phyloP scores from a whole-genome alignment of 2,888 invertebrate genomes.

The Malachius bipustulatus region DNA sequence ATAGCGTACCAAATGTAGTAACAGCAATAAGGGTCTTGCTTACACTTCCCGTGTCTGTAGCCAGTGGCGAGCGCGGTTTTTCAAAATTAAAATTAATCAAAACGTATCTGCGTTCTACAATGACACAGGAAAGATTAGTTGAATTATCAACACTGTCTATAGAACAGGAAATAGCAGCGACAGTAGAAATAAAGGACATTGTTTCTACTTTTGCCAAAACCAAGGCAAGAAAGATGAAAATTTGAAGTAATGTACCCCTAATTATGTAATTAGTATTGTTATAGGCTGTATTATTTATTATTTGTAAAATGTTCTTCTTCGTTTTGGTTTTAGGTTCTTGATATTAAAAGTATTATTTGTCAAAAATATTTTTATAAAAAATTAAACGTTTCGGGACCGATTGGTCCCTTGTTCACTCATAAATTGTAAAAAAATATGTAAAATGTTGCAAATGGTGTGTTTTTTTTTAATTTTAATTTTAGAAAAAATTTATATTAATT shows the following conservation, averaged over 20 bases:
- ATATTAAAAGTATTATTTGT: too few relatives aligned
- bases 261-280: too few relatives aligned
- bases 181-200: slow-evolving; percentile 8
- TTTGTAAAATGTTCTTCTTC: slow-evolving; percentile 1
- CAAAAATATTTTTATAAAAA: too few relatives aligned
- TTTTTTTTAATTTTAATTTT: too few relatives aligned
- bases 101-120: slow-evolving; percentile 17
- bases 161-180: slow-evolving; percentile 2
- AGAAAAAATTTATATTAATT: too few relatives aligned
- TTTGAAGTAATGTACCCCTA: too few relatives aligned
- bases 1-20: slow-evolving; percentile 17
- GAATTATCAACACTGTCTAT: slow-evolving; percentile 11
- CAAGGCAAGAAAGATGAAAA: slow-evolving; percentile 9
- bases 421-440: too few relatives aligned
- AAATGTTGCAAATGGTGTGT: too few relatives aligned
- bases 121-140: slow-evolving; percentile 15
- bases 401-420: too few relatives aligned
- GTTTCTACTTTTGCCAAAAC: slow-evolving; percentile 10
- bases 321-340: too few relatives aligned
- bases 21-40: slow-evolving; percentile 17
- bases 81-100: slow-evolving; percentile 18
- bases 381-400: too few relatives aligned
- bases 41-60: slow-evolving; percentile 17
- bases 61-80: slow-evolving; percentile 16
- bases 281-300: background rate